Base-by-base conservation (phyloP, 1,140 invertebrate species). In the Drosophila carrolli region DNA sequence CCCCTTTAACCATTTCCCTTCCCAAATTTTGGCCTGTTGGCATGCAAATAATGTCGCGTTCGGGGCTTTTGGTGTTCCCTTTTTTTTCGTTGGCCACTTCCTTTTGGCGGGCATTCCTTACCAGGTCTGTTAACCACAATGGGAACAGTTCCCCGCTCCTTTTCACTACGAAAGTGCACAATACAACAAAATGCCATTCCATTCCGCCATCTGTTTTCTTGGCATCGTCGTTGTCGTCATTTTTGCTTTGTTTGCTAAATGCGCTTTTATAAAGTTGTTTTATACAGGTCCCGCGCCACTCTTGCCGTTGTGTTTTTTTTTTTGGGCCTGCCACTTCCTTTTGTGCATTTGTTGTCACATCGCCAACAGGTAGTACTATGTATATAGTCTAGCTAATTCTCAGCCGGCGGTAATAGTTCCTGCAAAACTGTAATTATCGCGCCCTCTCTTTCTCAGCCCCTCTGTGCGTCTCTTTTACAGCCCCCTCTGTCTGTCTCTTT, bases 161-260 rank as follows among this genome's bases (percentile, higher is more conserved):
- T 63, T 61, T 47, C 74, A 74, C 71, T 65, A 40, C 51, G 51
- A 71, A 43, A 71, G 67, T 63, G 59, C 58, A 77, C 78, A 65
- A 85, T 81, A 77, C 62, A 70, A 66, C 51, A 78, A 78, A 81
- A 86, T 78, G 82, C 63, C 81, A 85, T 78, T 70, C 74, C 81
- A 85, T 81, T 75, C 73, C 76, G 82, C 63, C 81, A 85, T 85
- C 82, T 81, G 81, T 86, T 81, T 81, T 86, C 74, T 70, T 77
- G 59, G 44, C 56, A 53, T 50, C 44, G 56, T 41, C 50, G 67
- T 35, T 47, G 59, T 78, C 78, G 67, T 61, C 81, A 81, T 70
- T 78, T 86, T 75, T 78, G 82, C 78, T 81, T 85, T 85, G 81
- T 85, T 85, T 81, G 78, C 68, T 86, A 86, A 85, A 85, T 86